phyloP scores from a whole-genome alignment of 2,113 vertebrate species.

The Aegithalos caudatus region DNA sequence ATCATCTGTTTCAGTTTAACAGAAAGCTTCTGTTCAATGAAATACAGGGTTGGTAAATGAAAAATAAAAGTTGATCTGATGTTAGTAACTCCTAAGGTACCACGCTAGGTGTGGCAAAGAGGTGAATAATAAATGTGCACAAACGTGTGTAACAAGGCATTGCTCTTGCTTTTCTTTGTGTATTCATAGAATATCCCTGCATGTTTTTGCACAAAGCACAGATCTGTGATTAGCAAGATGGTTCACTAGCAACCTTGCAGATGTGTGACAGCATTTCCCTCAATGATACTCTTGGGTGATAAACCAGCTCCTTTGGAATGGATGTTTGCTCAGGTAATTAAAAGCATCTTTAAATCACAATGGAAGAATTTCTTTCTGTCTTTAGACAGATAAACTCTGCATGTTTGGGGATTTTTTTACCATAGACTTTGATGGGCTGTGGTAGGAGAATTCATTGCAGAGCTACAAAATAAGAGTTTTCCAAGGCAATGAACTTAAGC shows the following conservation, averaged over 20 bases:
- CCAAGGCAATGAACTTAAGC: neutral
- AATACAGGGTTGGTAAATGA: conserved; percentile 70
- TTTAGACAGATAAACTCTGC: neutral
- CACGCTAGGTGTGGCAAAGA: neutral
- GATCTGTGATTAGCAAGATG: neutral
- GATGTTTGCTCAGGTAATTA: neutral
- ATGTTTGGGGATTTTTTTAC: neutral
- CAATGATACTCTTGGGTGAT: neutral
- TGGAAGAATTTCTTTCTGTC: neutral
- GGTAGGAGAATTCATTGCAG: neutral
- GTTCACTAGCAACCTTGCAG: neutral
- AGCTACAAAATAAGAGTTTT: neutral
- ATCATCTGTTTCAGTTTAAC: conserved; percentile 80
- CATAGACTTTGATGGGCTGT: neutral
- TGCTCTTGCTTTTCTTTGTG: neutral
- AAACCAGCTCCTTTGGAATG: neutral
- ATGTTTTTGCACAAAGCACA: neutral
- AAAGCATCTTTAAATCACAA: neutral
- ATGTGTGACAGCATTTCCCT: neutral
- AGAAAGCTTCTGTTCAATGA: conserved; percentile 77
- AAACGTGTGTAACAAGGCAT: neutral
- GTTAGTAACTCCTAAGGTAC: conserved; percentile 46
- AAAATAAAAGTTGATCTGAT: conserved; percentile 66
- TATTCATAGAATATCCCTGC: neutral
- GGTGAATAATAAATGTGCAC: neutral